These are phyloP conservation scores for Cryptocephalus moraei DNA, from an alignment of 2,888 invertebrate species.

Conservation along the genomic window DNA sequence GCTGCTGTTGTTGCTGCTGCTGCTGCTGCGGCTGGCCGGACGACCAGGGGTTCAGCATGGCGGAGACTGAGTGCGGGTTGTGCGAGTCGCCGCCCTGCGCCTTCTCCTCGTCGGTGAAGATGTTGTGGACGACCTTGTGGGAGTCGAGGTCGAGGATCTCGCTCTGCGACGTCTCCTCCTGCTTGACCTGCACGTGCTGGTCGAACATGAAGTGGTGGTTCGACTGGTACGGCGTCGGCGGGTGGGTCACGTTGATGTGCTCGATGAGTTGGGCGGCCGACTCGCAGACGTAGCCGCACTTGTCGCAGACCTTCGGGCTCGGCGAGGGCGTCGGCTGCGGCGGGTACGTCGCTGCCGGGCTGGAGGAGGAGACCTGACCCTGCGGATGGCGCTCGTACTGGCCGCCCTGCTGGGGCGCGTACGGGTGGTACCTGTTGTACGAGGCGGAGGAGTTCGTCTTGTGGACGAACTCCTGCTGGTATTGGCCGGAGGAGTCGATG, in stretches of 20 bases:
- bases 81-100: slow-evolving; percentile 26
- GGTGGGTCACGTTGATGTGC: slow-evolving; percentile 62
- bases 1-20: slow-evolving; percentile 36
- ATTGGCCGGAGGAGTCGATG: slow-evolving; percentile 29
- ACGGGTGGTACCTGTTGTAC: slow-evolving; percentile 36
- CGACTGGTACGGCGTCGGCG: slow-evolving; percentile 30
- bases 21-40: slow-evolving; percentile 32
- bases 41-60: slow-evolving; percentile 42
- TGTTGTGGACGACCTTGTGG: slow-evolving; percentile 69
- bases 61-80: slow-evolving; percentile 44
- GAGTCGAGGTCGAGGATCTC: slow-evolving; percentile 83
- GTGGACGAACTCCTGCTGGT: slow-evolving; percentile 31
- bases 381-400: slow-evolving; percentile 3
- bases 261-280: slow-evolving; percentile 64
- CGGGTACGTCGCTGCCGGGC: slow-evolving; percentile 46
- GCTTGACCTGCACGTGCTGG: slow-evolving; percentile 45
- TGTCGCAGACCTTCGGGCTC: slow-evolving; percentile 70
- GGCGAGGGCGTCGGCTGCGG: slow-evolving; percentile 62
- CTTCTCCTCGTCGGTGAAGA: slow-evolving; percentile 40
- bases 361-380: slow-evolving; percentile 30
- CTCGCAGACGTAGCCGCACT: slow-evolving; percentile 72
- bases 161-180: slow-evolving; percentile 62
- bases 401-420: slow-evolving; percentile 35
- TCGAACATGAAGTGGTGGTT: slow-evolving; percentile 38
- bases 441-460: slow-evolving; percentile 25